phyloP scores from a whole-genome alignment of 1,140 invertebrate species.

The Cyclargus thomasi region DNA sequence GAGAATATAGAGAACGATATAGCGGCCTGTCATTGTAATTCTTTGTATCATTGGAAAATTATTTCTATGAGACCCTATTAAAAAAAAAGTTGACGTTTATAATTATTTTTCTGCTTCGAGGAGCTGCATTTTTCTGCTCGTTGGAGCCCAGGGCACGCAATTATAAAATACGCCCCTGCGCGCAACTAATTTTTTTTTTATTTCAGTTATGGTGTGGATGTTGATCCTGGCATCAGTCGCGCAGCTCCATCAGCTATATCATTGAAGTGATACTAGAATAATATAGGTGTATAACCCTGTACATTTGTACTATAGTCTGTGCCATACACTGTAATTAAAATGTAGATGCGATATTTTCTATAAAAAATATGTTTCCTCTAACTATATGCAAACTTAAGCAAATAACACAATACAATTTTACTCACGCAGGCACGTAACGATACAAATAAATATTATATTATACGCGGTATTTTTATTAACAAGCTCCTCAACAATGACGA shows the following conservation, averaged over 20 bases:
- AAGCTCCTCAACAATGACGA: no score
- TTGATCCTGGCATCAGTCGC: conserved; percentile 41
- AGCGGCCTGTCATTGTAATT: no score
- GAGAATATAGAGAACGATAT: no score
- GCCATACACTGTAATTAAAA: conserved; percentile 64
- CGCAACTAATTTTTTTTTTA: conserved; percentile 24
- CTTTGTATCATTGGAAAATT: no score
- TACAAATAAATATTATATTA: conserved; percentile 44
- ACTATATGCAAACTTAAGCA: conserved; percentile 57
- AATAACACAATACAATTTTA: conserved; percentile 67
- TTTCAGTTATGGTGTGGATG: conserved; percentile 47
- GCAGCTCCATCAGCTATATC: conserved; percentile 61
- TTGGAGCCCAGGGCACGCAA: no score
- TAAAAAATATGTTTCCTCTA: conserved; percentile 52
- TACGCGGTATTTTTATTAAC: not conserved
- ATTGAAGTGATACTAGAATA: conserved; percentile 73
- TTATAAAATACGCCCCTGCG: no score
- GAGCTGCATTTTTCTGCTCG: no score
- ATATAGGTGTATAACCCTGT: conserved; percentile 60
- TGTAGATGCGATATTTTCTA: conserved; percentile 68
- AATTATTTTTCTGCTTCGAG: no score
- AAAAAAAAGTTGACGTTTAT: no score
- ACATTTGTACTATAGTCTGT: conserved; percentile 73
- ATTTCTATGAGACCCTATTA: no score
- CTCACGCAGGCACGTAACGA: conserved; percentile 63